These are phyloP conservation scores for Drosophila buzzatii DNA, from an alignment of 2,888 invertebrate genomes.

Conservation along the genomic window DNA sequence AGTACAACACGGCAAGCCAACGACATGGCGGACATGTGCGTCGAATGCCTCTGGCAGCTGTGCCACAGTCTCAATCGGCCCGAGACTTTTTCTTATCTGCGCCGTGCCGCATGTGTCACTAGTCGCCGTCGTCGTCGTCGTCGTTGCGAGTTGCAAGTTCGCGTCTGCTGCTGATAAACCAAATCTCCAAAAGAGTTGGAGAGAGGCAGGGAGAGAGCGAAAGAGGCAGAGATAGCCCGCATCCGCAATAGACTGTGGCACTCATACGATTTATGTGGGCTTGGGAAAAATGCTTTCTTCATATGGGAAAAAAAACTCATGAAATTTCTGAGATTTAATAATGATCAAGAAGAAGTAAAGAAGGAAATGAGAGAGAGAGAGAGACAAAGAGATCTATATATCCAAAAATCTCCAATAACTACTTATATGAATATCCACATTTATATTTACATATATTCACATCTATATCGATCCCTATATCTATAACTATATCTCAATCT, in stretches of 20 bases:
- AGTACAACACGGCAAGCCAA: slow-evolving; percentile 1
- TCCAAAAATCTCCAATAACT: not conserved
- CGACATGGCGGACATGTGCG: slow-evolving; percentile 63
- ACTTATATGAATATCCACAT: no score
- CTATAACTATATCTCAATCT: not conserved
- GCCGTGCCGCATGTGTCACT: slow-evolving; percentile 30
- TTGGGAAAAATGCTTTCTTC: slow-evolving; percentile 17
- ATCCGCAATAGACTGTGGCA: slow-evolving; percentile 3
- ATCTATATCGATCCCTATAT: not conserved
- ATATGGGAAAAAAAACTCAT: slow-evolving; percentile 9
- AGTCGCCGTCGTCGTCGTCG: no score
- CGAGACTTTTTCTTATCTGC: slow-evolving; percentile 51
- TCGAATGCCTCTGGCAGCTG: slow-evolving; percentile 68
- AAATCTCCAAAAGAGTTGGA: slow-evolving; percentile 6
- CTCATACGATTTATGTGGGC: slow-evolving; percentile 50
- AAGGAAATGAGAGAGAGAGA: not conserved
- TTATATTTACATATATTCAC: not conserved
- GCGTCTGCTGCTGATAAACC: slow-evolving; percentile 51
- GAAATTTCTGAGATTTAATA: slow-evolving; percentile 8
- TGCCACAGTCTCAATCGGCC: slow-evolving; percentile 30
- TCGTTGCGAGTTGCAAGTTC: slow-evolving; percentile 45
- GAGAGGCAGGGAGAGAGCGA: not conserved
- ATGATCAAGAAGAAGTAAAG: not conserved
- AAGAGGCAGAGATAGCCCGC: not conserved
- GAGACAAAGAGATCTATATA: not conserved